phyloP scores from a whole-genome alignment of 2,797 vertebrate genomes.

The Erpetoichthys calabaricus region DNA sequence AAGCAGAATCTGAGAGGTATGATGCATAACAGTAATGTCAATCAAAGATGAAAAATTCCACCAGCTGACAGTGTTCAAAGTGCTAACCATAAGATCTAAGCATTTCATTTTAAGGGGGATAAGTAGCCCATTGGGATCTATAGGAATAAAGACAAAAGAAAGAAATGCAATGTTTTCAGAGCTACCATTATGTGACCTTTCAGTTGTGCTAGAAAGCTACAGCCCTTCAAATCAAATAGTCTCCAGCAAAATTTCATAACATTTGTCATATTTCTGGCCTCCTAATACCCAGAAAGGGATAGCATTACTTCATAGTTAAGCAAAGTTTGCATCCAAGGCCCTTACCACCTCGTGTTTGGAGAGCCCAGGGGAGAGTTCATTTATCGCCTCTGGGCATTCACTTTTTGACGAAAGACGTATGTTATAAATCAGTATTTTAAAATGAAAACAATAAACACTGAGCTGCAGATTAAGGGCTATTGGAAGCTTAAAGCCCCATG shows the following conservation, averaged over 20 bases:
- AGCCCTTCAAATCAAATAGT: conserved; percentile 31
- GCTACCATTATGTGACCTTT: conserved; percentile 33
- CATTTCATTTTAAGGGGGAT: conserved; percentile 28
- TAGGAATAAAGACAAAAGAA: conserved; percentile 23
- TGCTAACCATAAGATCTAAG: conserved; percentile 12
- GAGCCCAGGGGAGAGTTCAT: conserved; percentile 24
- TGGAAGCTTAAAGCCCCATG: conserved; percentile 13
- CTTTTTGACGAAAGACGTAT: conserved; percentile 1
- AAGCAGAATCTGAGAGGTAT: too few relatives aligned
- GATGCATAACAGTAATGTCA: too few relatives aligned
- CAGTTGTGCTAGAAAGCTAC: conserved; percentile 10
- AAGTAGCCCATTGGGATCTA: conserved; percentile 30
- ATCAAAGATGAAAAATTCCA: too few relatives aligned
- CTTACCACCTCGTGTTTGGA: conserved; percentile 15
- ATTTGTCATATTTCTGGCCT: conserved; percentile 35
- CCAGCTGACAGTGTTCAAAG: conserved; percentile 13
- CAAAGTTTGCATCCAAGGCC: conserved; percentile 26
- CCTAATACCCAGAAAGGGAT: conserved; percentile 30
- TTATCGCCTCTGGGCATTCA: conserved; percentile 18
- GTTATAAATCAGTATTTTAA: conserved; percentile 5
- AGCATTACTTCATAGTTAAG: conserved; percentile 29
- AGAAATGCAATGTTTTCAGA: conserved; percentile 24
- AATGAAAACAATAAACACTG: conserved; percentile 20
- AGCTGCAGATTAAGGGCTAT: conserved; percentile 16
- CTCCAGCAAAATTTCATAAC: conserved; percentile 30